Base-by-base conservation (phyloP, 1,140 invertebrate genomes). In the Drosophila aff. region DNA sequence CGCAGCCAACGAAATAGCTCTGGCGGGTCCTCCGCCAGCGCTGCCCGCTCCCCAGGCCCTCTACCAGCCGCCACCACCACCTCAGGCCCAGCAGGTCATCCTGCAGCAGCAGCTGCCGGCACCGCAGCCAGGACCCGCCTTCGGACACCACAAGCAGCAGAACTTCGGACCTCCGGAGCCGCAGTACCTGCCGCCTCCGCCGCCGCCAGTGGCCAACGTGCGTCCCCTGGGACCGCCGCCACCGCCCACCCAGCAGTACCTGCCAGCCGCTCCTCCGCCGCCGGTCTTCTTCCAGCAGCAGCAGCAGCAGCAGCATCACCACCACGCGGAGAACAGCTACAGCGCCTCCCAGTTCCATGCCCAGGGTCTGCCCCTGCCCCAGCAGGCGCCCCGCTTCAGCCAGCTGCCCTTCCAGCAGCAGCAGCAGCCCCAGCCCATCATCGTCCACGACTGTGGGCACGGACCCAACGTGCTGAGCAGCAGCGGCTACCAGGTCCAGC, bases 1-100 rank as follows among this genome's bases (percentile, higher is more conserved):
- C 3, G 95, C 95, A 4, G 94, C 95, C 16, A 91, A 94, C 26
- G 95, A 96, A 61, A 81, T 94, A 7, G 90, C 93, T 3, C 44
- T 93, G 73, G 84, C 80, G 15, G 66, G 60, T 10, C 68, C 64
- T 2, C 53, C 79, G 2, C 46, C 68, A 1, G 15, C 69, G 1
- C 38, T 83, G n/a, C 52, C 79, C 7, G 26, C 80, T 2, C 68
- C 76, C 6, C 63, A 73, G 16, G 63, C 72, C 7, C n/a, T 77
- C 0, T 87, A 87, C 52, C 69, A 72, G 61, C 80, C 82, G 9
- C 67, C 78, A 5, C 76, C 83, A 0, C 69, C 81, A 41, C 68
- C 72, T 2, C 63, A 73, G 40, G 65, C 74, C 4, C 57, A 78
- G 4, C 67, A 74, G 50, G 62, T 84, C 9, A 76, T 85, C 55